Base-by-base conservation (phyloP, 2,888 invertebrate species). In the Boloria selene region DNA sequence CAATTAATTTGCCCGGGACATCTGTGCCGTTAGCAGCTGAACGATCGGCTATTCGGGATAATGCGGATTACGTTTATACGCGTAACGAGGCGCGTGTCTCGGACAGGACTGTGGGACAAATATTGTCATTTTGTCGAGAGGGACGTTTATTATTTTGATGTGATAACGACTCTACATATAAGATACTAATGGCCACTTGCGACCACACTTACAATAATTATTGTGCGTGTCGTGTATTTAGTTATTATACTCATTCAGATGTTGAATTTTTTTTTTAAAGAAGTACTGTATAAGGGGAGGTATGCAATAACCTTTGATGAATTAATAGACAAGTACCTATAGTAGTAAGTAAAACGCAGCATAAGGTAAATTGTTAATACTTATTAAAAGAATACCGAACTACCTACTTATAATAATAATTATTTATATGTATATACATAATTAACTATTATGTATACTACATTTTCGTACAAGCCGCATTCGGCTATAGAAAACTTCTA, bases 1-100 rank as follows among this genome's bases (percentile, higher is more conserved):
- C 91, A 90, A 91, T 91, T 91, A 91, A 91, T 91, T 91, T 90
- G 89, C 87, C 80, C 86, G 85, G 87, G 84, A 88, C 90, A 90
- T 91, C 91, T 91, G 91, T 90, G 89, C 81, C 77, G 83, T 83
- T 82, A 86, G 90, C 91, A 90, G 91, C 91, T 90, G 90, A 90
- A 81, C 79, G 78, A 82, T 80, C 77, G 82, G 83, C 77, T 80
- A 79, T 82, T 83, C 76, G 83, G 82, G 75, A 75, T 82, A 83
- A 83, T 83, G 83, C 80, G 88, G 87, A 88, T 88, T 88, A 89
- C 83, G 83, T 79, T 79, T 77, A 74, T 75, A 75, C 72, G 75
- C 74, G 75, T 83, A 80, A 82, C 77, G 74, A 75, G 72, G 73
- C 67, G 75, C 75, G 76, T 78, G 79, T 73, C 73, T 66, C 63